Evolutionary conservation across 2,888 invertebrate genomes (phyloP).

Genomic region (Eulithis testata): DNA sequence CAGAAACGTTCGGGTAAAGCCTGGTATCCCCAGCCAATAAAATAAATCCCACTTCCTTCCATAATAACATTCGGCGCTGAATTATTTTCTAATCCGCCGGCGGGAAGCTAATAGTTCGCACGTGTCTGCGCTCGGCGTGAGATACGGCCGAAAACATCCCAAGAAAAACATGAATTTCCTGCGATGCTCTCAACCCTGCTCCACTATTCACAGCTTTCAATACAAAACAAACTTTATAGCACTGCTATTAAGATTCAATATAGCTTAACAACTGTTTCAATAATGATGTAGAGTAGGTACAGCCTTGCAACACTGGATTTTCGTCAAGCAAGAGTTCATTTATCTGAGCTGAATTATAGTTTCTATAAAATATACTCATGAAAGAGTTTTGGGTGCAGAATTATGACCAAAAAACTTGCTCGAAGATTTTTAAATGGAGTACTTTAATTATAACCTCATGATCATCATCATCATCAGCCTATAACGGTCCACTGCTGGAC

Average conservation of each 20-base stretch:
- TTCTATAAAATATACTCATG: background rate
- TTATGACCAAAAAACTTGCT: too few relatives aligned
- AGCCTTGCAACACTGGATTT: background rate
- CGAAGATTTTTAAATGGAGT: too few relatives aligned
- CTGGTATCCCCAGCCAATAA: constrained; percentile 77
- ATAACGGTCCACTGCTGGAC: too few relatives aligned
- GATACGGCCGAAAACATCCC: constrained; percentile 77
- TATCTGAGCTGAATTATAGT: background rate
- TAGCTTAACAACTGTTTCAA: background rate
- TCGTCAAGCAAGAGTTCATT: background rate
- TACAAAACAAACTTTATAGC: background rate
- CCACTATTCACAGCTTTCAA: constrained; percentile 2
- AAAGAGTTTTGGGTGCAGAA: too few relatives aligned
- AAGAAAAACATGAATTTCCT: constrained; percentile 83
- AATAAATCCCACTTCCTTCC: constrained; percentile 80
- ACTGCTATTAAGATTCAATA: background rate
- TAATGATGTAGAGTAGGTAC: background rate
- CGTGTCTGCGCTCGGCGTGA: constrained; percentile 78
- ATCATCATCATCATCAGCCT: too few relatives aligned
- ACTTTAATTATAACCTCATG: too few relatives aligned
- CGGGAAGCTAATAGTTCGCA: constrained; percentile 83
- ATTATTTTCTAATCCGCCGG: constrained; percentile 83
- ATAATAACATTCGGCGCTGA: constrained; percentile 83
- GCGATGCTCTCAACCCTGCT: constrained; percentile 40
- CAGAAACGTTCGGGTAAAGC: constrained; percentile 67